Percentiles rank a stretch among this genome's conserved stretches.
phyloP scores from a whole-genome alignment of 2,888 invertebrate genomes.

The Uloborus plumipes region DNA sequence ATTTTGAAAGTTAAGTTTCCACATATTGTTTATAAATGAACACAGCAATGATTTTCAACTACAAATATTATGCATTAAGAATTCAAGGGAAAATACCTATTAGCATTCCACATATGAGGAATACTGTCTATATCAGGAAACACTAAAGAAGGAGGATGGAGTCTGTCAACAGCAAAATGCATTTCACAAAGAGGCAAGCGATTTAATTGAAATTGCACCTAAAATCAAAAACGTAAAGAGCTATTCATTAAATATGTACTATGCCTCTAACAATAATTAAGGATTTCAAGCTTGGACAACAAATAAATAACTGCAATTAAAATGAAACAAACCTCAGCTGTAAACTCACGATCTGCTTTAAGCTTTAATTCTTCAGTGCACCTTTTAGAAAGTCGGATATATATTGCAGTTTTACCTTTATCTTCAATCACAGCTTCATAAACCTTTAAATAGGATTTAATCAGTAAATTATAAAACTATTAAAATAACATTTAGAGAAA shows the following conservation, averaged over 20 bases:
- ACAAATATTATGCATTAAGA: no score
- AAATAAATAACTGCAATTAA: not conserved
- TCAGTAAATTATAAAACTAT: no score
- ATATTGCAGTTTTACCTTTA: slow-evolving; percentile 84
- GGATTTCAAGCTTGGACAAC: no score
- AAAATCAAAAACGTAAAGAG: slow-evolving; percentile 8
- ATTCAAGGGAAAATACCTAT: slow-evolving; percentile 7
- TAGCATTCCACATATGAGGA: not conserved
- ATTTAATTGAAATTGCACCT: slow-evolving; percentile 84
- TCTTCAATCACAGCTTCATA: slow-evolving; percentile 85
- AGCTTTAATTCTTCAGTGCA: slow-evolving; percentile 78
- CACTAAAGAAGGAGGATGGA: slow-evolving; percentile 80
- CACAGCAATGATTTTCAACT: no score
- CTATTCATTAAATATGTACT: not conserved
- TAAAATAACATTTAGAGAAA: no score
- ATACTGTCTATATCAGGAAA: slow-evolving; percentile 77
- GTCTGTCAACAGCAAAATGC: slow-evolving; percentile 85
- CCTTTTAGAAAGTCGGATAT: slow-evolving; percentile 79
- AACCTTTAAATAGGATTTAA: slow-evolving; percentile 71
- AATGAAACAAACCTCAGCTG: slow-evolving; percentile 75
- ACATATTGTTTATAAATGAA: no score
- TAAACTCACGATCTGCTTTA: slow-evolving; percentile 77
- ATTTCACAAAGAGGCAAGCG: slow-evolving; percentile 86
- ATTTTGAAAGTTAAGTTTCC: no score
- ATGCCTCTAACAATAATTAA: not conserved